phyloP scores from a whole-genome alignment of 2,113 vertebrate genomes.

The Diadophis punctatus region DNA sequence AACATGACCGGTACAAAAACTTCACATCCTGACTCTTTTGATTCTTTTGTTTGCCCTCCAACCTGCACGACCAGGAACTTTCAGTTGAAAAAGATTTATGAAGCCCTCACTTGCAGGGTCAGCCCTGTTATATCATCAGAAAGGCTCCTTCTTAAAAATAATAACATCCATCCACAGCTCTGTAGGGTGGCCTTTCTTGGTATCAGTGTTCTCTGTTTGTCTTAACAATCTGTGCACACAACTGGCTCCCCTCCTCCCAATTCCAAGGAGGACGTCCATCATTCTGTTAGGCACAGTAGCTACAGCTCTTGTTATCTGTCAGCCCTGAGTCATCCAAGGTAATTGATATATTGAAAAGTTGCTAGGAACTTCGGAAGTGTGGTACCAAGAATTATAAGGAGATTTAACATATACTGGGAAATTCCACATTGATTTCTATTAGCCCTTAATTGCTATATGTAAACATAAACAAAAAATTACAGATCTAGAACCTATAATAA shows the following conservation, averaged over 20 bases:
- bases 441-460: not conserved
- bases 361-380: conserved; percentile 32
- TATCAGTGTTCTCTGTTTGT: conserved; percentile 77
- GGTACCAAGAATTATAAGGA: not conserved
- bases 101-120: conserved; percentile 76
- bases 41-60: conserved; percentile 85
- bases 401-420: not conserved
- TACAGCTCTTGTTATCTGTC: conserved; percentile 50
- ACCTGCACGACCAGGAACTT: conserved; percentile 82
- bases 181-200: conserved; percentile 70
- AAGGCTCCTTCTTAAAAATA: conserved; percentile 82
- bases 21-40: conserved; percentile 85
- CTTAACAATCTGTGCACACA: conserved; percentile 73
- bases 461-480: not conserved
- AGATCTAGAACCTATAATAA: not conserved
- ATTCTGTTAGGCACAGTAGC: conserved; percentile 63
- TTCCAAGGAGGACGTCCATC: conserved; percentile 38
- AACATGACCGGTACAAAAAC: conserved; percentile 71
- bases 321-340: conserved; percentile 47
- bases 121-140: conserved; percentile 80
- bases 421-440: not conserved
- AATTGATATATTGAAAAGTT: conserved; percentile 48
- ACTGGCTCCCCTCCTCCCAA: conserved; percentile 19
- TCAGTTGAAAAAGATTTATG: conserved; percentile 92
- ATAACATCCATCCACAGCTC: conserved; percentile 82